phyloP scores from a whole-genome alignment of 2,113 vertebrate genomes.

The Chloropsis cyanopogon region DNA sequence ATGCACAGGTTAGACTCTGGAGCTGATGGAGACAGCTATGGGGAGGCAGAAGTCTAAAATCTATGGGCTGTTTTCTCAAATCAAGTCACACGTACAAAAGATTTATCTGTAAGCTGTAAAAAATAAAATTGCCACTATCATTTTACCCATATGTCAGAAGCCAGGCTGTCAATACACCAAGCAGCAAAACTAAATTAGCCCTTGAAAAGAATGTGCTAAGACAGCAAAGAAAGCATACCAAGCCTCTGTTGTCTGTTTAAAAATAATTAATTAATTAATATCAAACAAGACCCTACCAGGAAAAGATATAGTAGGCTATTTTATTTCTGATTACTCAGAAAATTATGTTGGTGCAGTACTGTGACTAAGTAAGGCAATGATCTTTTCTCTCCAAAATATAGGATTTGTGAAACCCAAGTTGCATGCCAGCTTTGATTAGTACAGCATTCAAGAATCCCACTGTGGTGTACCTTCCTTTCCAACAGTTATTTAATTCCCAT shows the following conservation, averaged over 20 bases:
- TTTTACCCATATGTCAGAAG: background rate
- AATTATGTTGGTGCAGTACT: background rate
- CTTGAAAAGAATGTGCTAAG: background rate
- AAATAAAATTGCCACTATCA: background rate
- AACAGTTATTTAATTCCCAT: background rate
- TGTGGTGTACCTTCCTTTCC: background rate
- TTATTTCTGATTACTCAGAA: background rate
- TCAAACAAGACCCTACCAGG: constrained; percentile 18
- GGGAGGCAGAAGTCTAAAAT: background rate
- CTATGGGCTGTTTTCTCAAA: background rate
- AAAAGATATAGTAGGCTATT: background rate
- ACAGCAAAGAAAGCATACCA: background rate
- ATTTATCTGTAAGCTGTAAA: background rate
- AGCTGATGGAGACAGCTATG: background rate
- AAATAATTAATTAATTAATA: background rate
- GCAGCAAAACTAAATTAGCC: background rate
- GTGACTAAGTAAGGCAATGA: constrained; percentile 7
- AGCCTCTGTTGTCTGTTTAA: background rate
- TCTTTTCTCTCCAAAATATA: background rate
- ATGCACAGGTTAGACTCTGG: background rate
- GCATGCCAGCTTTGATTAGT: background rate
- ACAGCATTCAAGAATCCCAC: background rate
- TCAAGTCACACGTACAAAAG: background rate
- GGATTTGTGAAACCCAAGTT: background rate
- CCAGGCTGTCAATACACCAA: background rate